Evolutionary conservation across 2,113 vertebrate genomes (phyloP), one percentile per base, ranked within the genome.

Genomic region (Myotis lucifugus): DNA sequence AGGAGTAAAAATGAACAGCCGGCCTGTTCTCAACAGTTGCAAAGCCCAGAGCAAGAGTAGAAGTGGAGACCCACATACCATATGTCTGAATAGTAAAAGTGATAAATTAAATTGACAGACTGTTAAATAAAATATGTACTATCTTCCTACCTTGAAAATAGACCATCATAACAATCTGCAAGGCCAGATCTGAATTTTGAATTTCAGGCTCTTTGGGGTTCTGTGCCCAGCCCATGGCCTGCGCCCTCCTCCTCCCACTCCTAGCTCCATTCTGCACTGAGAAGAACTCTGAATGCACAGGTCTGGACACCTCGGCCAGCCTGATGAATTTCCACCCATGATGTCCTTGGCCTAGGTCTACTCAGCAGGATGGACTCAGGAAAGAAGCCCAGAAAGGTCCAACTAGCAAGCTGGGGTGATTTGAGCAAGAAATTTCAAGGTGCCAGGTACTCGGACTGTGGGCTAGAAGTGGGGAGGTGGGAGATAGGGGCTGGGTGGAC

Each of bases 41-140:
- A 82, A 84, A 95, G 59, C 84, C 95, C 1, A 2, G 87, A 84
- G 81, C 92, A 79, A 95, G 76, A 89, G 76, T 18, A 84, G 91
- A 84, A 78, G 40, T 0, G 15, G 34, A 67, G 52, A 56, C 69
- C 82, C 87, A 89, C 34, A 0, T 21, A 67, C 88, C 87, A 4
- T 66, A 66, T 70, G 90, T 70, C 46, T 90, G 81, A 95, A 74
- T 94, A 89, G 72, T 69, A 88, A 93, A 88, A 85, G 90, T 88
- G 72, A 90, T 54, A 91, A 88, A 77, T 88, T 88, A 94, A 93
- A 85, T 54, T 34, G 84, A 94, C 79, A 94, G 32, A 72, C 70
- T 92, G 88, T 87, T 92, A 92, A 93, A 52, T 89, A 91, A 97
- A 96, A 94, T 59, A 89, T 27, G 46, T 50, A 40, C 87, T 61